Percentiles rank a stretch among this genome's conserved stretches.
Conservation (phyloP, 1,140 invertebrate genomes). For the Cephus cinctus region DNA sequence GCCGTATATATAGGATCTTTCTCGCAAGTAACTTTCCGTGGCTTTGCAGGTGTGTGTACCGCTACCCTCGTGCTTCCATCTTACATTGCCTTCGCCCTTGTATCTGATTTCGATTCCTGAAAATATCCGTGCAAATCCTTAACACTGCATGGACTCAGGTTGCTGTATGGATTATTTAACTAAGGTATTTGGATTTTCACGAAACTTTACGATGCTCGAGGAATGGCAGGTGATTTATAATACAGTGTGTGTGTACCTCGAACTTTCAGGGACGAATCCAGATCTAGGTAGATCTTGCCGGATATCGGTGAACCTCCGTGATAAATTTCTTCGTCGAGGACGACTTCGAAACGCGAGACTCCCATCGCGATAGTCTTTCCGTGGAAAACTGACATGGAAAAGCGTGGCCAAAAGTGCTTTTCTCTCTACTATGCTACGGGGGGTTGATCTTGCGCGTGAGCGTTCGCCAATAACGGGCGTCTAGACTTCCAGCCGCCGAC, state of each 20-base stretch:
- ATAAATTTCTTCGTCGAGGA: constrained; percentile 1
- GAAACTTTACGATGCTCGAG: background rate
- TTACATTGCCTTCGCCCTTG: background rate
- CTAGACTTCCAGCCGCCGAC: too few species aligned
- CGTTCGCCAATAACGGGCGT: too few species aligned
- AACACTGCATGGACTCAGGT: too few species aligned
- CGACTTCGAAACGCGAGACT: background rate
- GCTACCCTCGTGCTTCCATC: background rate
- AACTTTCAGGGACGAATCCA: background rate
- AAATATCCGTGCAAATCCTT: too few species aligned
- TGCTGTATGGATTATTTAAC: too few species aligned
- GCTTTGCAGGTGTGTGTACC: background rate
- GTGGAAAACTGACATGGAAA: too few species aligned
- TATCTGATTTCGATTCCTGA: constrained; percentile 1
- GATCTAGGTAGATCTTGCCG: constrained; percentile 1
- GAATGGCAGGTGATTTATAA: background rate
- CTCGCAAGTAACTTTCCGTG: background rate
- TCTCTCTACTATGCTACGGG: too few species aligned
- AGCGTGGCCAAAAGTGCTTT: too few species aligned
- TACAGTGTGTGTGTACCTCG: background rate
- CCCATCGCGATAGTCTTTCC: too few species aligned
- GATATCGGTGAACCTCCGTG: background rate
- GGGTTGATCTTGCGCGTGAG: too few species aligned
- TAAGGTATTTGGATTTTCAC: too few species aligned
- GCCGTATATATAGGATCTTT: background rate